Conservation (phyloP, 2,113 vertebrate species). For the Prionailurus bengalensis region DNA sequence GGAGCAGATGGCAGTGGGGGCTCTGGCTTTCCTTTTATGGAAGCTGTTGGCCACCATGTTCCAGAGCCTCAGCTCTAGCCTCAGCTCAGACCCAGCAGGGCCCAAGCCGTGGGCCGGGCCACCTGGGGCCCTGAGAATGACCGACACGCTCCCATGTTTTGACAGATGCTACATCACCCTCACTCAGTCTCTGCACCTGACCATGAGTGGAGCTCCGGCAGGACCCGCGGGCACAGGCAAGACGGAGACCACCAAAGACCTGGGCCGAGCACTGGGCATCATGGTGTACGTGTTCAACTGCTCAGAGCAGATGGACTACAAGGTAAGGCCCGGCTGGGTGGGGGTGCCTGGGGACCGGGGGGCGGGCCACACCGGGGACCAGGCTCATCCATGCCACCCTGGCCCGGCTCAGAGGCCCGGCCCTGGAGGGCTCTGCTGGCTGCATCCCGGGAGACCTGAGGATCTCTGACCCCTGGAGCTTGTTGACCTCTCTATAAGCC, state of each 20-base stretch:
- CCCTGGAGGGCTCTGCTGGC: neutral
- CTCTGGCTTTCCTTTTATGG: neutral
- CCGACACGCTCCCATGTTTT: neutral
- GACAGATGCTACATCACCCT: slow-evolving; percentile 97
- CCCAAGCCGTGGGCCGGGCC: neutral
- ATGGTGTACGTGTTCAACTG: slow-evolving; percentile 99
- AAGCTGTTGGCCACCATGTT: neutral
- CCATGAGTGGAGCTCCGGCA: slow-evolving; percentile 96
- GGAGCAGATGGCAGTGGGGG: accelerated
- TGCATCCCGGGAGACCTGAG: neutral
- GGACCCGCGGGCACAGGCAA: slow-evolving; percentile 98
- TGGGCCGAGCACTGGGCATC: slow-evolving; percentile 95
- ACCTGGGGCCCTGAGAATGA: neutral
- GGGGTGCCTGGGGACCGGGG: neutral
- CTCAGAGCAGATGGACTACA: slow-evolving; percentile 99
- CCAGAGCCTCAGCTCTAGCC: neutral
- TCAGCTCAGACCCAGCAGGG: too few relatives aligned
- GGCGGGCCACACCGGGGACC: neutral
- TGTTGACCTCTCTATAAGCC: neutral
- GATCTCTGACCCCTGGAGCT: neutral
- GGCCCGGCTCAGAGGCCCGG: neutral
- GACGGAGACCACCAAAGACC: slow-evolving; percentile 98
- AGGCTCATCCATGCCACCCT: accelerated
- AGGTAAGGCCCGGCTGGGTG: slow-evolving; percentile 87
- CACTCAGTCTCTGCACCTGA: slow-evolving; percentile 97